Evolutionary conservation across 2,113 vertebrate genomes (phyloP).

Genomic region (Hemicordylus capensis): DNA sequence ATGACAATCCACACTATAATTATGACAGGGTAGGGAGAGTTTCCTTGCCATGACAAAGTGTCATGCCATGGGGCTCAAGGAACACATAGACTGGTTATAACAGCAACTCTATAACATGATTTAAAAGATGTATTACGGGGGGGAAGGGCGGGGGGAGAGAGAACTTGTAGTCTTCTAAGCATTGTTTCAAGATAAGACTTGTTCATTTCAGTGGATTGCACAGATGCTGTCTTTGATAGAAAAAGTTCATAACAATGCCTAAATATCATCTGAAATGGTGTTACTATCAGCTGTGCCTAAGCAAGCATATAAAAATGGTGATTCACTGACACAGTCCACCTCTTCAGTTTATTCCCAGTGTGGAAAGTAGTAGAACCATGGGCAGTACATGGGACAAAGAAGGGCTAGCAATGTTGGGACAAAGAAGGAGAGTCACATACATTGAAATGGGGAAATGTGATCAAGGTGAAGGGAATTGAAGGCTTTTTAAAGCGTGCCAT

Average conservation of each 20-base stretch:
- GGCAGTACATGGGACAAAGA: neutral
- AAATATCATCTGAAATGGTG: neutral
- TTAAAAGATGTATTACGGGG: neutral
- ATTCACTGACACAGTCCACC: constrained; percentile 29
- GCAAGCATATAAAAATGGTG: constrained; percentile 1
- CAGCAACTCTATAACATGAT: neutral
- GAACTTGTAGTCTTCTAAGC: neutral
- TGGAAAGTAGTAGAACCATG: constrained; percentile 4
- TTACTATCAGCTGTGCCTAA: constrained; percentile 3
- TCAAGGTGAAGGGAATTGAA: neutral
- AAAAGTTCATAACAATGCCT: neutral
- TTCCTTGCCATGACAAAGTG: neutral
- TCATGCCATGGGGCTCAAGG: neutral
- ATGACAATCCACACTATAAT: neutral
- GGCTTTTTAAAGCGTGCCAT: neutral
- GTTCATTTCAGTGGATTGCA: neutral
- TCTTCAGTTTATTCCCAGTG: constrained; percentile 28
- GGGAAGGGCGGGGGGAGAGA: too few relatives aligned
- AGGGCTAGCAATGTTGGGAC: neutral
- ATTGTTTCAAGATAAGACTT: neutral
- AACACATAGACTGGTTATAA: neutral
- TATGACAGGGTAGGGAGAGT: neutral
- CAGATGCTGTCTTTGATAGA: neutral
- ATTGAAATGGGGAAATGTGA: neutral
- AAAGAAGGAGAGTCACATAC: neutral